Evolutionary conservation across 2,888 invertebrate genomes (phyloP).

Genomic region (Lepidonotus clava): DNA sequence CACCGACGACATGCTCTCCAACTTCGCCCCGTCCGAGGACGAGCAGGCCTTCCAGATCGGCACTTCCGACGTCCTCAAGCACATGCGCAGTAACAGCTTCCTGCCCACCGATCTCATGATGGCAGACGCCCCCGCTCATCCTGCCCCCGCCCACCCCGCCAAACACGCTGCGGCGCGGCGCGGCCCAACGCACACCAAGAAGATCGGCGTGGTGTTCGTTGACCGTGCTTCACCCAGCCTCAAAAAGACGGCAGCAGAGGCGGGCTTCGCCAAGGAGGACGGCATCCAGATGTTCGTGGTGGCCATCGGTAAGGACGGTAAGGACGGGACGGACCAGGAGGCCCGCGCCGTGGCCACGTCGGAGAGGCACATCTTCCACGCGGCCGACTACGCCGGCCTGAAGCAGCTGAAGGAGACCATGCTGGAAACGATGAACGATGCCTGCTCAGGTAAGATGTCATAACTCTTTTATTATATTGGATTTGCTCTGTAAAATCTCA

Average conservation of each 20-base stretch:
- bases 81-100: conserved; percentile 47
- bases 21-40: not conserved
- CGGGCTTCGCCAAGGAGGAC: conserved; percentile 2
- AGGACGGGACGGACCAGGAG: conserved; percentile 64
- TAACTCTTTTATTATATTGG: not conserved
- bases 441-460: conserved; percentile 68
- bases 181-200: conserved; percentile 62
- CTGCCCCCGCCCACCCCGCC: not conserved
- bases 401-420: conserved; percentile 66
- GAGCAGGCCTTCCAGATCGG: not conserved
- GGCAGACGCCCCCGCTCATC: not conserved
- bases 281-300: conserved; percentile 70
- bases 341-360: conserved; percentile 67
- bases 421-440: conserved; percentile 62
- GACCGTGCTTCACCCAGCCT: conserved; percentile 59
- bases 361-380: conserved; percentile 68
- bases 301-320: conserved; percentile 67
- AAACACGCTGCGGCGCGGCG: not conserved
- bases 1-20: conserved; percentile 37
- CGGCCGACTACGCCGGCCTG: conserved; percentile 68
- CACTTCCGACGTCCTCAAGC: conserved; percentile 27
- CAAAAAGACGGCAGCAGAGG: conserved; percentile 45
- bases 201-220: conserved; percentile 71
- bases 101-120: not conserved
- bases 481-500: too few relatives aligned